Evolutionary conservation across 2,888 invertebrate species (phyloP), one percentile per base, ranked within the genome.

Genomic region (Melinaea menophilus): DNA sequence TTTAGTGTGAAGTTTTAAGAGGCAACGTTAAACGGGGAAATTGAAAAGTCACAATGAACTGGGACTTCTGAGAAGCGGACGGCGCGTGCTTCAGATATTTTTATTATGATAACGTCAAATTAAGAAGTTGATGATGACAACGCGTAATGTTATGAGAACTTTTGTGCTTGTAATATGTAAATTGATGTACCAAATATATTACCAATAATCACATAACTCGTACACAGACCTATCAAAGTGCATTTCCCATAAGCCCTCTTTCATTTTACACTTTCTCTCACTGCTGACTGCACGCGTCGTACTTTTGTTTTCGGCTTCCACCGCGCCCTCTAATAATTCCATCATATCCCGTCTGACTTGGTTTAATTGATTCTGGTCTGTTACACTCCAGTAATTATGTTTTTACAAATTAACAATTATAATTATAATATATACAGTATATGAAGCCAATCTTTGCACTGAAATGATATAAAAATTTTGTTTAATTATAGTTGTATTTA

Each of bases 251-350:
- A 51, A 31, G 22, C 51, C 51, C 31, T 51, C 51, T 22, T 31
- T 31, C 7, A 31, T 31, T 51, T 51, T 11, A 51, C 31, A 51
- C 31, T 51, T 31, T 11, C 31, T 51, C 31, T 51, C 51, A 7
- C 51, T 11, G 31, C 22, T 51, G 51, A 51, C 51, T 51, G 51
- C 51, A 51, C 51, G 51, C 51, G 51, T 22, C 9, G 51, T 31
- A 51, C 51, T 51, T 51, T 51, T 51, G 51, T 51, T 51, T 51
- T 51, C 51, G 31, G 51, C 31, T 51, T 51, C 31, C 51, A 51
- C 41, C 9, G 51, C 31, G 51, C 31, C 31, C 51, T 51, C 31
- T 51, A 51, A 51, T 51, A 51, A 51, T 51, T 51, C n/a, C 31
- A 51, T 51, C 51, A 51, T 31, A 51, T 51, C 51, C 31, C 51